These are phyloP conservation scores for Rhabdomys pumilio DNA, from an alignment of 2,797 vertebrate species.

Conservation along the genomic window DNA sequence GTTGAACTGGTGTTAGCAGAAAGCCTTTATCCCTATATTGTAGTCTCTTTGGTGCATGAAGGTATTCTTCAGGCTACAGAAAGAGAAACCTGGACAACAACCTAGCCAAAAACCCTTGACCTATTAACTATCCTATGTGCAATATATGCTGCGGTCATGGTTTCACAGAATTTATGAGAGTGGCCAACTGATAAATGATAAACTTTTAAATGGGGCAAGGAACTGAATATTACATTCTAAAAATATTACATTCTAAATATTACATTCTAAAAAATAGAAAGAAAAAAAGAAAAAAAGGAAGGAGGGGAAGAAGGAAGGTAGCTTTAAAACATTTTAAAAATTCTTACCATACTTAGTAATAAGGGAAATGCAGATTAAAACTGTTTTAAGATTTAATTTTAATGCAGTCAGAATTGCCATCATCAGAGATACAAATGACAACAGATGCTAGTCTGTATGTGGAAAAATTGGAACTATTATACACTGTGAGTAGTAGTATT, in stretches of 20 bases:
- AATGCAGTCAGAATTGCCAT: not conserved
- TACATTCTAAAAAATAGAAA: not conserved
- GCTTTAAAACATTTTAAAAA: not conserved
- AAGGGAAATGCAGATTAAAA: not conserved
- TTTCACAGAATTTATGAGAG: not conserved
- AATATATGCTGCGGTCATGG: not conserved
- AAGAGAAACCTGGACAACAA: too few species aligned
- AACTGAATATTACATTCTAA: not conserved
- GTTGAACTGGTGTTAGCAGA: not conserved
- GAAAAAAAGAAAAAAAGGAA: not conserved
- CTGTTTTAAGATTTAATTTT: not conserved
- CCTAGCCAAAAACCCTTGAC: too few species aligned
- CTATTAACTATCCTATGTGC: not conserved
- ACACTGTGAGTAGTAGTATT: not conserved
- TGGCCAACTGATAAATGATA: not conserved
- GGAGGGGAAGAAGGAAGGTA: not conserved
- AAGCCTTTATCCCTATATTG: not conserved
- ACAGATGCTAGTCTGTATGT: not conserved
- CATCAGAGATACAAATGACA: not conserved
- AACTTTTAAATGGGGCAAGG: not conserved
- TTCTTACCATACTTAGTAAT: not conserved
- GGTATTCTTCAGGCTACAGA: too few species aligned
- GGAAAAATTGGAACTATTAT: not conserved
- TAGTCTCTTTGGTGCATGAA: not conserved
- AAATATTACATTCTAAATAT: not conserved